A percentile compares a stretch with the other conserved stretches of the same genome.
phyloP scores from a whole-genome alignment of 2,797 vertebrate genomes.

The Okamejei kenojei region DNA sequence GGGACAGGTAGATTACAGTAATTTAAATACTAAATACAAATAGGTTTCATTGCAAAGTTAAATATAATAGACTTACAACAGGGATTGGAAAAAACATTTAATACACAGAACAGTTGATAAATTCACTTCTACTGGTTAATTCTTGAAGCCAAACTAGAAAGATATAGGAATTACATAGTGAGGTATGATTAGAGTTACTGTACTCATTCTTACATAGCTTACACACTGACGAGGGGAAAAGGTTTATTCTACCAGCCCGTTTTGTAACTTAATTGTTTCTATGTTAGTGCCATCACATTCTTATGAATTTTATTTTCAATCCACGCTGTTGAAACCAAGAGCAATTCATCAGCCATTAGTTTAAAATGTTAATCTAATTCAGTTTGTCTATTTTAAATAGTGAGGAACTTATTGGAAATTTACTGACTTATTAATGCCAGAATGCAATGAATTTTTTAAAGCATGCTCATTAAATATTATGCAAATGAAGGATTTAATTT shows the following conservation, averaged over 20 bases:
- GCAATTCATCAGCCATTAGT: neutral
- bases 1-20: neutral
- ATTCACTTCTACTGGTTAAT: neutral
- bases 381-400: slow-evolving; percentile 32
- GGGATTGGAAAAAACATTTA: neutral
- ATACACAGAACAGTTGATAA: neutral
- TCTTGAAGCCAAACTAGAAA: neutral
- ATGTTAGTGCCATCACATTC: neutral
- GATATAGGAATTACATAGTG: neutral
- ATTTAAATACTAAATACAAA: neutral
- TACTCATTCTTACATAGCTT: neutral
- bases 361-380: slow-evolving; percentile 34
- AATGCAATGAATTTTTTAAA: slow-evolving; percentile 11
- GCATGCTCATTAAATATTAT: neutral
- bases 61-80: neutral
- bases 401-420: slow-evolving; percentile 28
- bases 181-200: neutral
- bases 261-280: slow-evolving; percentile 12
- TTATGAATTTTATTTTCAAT: neutral
- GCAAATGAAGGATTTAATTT: slow-evolving; percentile 29
- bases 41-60: neutral
- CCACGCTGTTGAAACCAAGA: neutral
- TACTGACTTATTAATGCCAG: neutral
- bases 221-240: neutral
- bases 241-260: neutral